These are phyloP conservation scores for Heliothis virescens DNA, from an alignment of 1,140 invertebrate genomes.

Conservation along the genomic window DNA sequence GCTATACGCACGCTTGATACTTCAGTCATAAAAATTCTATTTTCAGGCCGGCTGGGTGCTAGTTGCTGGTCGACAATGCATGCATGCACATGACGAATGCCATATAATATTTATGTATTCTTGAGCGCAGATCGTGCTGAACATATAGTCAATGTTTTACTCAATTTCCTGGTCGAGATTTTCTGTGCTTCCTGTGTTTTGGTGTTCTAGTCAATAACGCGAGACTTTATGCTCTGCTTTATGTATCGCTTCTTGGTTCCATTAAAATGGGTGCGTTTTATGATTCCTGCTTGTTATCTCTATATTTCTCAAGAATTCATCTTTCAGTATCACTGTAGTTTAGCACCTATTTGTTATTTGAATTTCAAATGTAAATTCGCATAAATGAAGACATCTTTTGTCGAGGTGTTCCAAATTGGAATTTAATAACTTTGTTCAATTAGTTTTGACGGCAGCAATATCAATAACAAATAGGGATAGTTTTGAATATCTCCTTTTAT, in stretches of 20 bases:
- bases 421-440: background rate
- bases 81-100: conserved; percentile 47
- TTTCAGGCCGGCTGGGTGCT: conserved; percentile 20
- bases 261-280: too few species aligned
- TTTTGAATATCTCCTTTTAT: conserved; percentile 22
- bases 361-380: background rate
- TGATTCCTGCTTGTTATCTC: too few species aligned
- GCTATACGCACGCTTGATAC: conserved; percentile 25
- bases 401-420: background rate
- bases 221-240: background rate
- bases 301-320: too few species aligned
- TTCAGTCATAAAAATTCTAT: conserved; percentile 48
- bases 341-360: too few species aligned
- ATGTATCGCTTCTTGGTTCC: too few species aligned
- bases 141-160: conserved; percentile 23
- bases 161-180: background rate
- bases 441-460: background rate
- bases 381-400: background rate
- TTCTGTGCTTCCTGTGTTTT: conserved; percentile 20
- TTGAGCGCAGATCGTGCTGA: conserved; percentile 27
- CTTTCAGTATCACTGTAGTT: too few species aligned
- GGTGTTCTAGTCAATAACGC: background rate
- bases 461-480: background rate
- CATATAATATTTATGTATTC: conserved; percentile 36
- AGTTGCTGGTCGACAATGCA: conserved; percentile 41